Base-by-base conservation (phyloP, 2,113 vertebrate genomes). In the Circaetus gallicus region DNA sequence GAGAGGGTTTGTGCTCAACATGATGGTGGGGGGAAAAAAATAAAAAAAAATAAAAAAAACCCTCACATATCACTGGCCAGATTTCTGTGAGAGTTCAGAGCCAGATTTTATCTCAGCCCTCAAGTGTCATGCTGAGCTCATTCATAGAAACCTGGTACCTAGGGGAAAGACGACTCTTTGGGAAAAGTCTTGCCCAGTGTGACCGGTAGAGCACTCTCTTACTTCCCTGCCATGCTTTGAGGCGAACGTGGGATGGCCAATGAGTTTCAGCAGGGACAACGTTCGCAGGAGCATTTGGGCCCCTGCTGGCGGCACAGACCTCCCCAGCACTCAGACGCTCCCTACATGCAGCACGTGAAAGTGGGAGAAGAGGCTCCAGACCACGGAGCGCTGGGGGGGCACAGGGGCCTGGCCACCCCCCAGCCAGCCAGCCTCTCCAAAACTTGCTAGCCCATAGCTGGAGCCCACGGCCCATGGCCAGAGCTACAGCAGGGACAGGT, bases 371-470 rank as follows among this genome's bases (percentile, higher is more conserved):
- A 42, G 16, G n/a, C 25, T 36, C 32, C 3, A 1, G 29, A 53
- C 15, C 65, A 21, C 0, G 0, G n/a, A 58, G 36, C 2, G 0
- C 32, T 16, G 28, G 3, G 31, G 42, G 8, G 2, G 3, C 21
- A 34, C 0, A 0, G 55, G 4, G 24, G 13, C 10, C 19, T 7
- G 9, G 24, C 14, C 2, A 1, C 12, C 19, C 52, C 21, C 4
- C 7, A 43, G 22, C 14, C 34, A 82, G 61, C 14, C 56, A 42
- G 26, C 18, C 71, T 55, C 73, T 61, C 50, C 3, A 1, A 45
- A 72, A 36, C 34, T 5, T 3, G 10, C 86, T 69, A 20, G 26
- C 11, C 12, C 1, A 1, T 3, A 40, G 31, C 58, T 18, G 21
- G 24, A 88, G 43, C 42, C 50, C 49, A 7, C 0, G 0, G 58